Evolutionary conservation across 2,113 vertebrate species (phyloP).

Genomic region (Chaetorhynchus papuensis): DNA sequence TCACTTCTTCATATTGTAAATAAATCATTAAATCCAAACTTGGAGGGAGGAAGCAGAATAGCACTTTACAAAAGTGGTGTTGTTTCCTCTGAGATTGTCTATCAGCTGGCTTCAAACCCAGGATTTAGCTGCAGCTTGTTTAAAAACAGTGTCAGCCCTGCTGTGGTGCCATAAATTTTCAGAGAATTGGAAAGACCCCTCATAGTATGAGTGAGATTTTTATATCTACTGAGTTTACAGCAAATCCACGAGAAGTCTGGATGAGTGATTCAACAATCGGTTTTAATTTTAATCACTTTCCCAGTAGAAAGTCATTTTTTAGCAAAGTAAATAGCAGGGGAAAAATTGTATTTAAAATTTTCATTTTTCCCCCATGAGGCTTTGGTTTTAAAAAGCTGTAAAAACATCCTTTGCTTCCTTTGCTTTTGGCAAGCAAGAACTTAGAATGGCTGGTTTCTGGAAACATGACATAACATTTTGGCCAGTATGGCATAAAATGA

Average conservation of each 20-base stretch:
- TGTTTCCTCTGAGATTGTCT: neutral
- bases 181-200: neutral
- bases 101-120: slow-evolving; percentile 3
- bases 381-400: neutral
- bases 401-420: neutral
- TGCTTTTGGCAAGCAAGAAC: neutral
- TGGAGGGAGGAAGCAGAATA: neutral
- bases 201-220: neutral
- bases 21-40: slow-evolving; percentile 5
- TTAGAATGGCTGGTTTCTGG: neutral
- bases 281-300: neutral
- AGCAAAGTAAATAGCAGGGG: neutral
- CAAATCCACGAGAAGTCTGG: neutral
- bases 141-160: neutral
- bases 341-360: neutral
- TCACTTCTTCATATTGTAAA: neutral
- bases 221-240: neutral
- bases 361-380: neutral
- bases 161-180: neutral
- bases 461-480: neutral
- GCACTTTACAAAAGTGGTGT: neutral
- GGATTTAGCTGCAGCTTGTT: neutral
- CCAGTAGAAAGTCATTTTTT: neutral
- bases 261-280: neutral
- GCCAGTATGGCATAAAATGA: neutral